Evolutionary conservation across 2,113 vertebrate genomes (phyloP), one percentile per base, ranked within the genome.

Genomic region (Acanthochromis polyacanthus): DNA sequence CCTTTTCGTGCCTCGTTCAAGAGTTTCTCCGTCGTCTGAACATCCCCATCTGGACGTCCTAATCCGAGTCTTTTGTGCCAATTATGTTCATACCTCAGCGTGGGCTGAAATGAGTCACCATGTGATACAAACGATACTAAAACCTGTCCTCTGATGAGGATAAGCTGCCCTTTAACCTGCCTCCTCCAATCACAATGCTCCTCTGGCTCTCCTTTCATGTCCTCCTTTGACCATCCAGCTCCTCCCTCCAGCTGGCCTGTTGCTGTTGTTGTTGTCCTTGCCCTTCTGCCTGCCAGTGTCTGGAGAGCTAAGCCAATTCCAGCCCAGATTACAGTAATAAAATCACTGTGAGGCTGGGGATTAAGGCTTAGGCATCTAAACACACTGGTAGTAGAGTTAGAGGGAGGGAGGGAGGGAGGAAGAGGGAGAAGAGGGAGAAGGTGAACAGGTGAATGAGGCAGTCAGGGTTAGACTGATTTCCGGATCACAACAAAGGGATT

Each of bases 281-380:
- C 75, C 70, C 72, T 57, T 82, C 71, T 71, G 63, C 78, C 82
- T 72, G 40, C 57, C 76, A 63, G 36, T 53, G 83, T 78, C 78
- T 85, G 76, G 38, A 55, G 65, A 72, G 80, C 53, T 92, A 89
- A 91, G 23, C 81, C 91, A 92, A 92, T 90, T 78, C 75, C 48
- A 85, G 76, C 22, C 61, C 85, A 92, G 91, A 92, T 92, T 91
- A 93, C 66, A 77, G 85, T 89, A 84, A 90, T 88, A 88, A 88
- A 91, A 88, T 88, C 82, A 86, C 68, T 62, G 75, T 48, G 69
- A 82, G 82, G 60, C 50, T 50, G 58, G 19, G 85, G 89, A 90
- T 92, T 91, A 93, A 78, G 81, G 69, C 5, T 88, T 82, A 90
- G 72, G 73, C 72, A 68, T 82, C 74, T 77, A 85, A 90, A 89